Percentiles rank a stretch among this genome's conserved stretches.
These are phyloP conservation scores for Glyptemys insculpta DNA, from an alignment of 2,797 vertebrate genomes.

Conservation along the genomic window DNA sequence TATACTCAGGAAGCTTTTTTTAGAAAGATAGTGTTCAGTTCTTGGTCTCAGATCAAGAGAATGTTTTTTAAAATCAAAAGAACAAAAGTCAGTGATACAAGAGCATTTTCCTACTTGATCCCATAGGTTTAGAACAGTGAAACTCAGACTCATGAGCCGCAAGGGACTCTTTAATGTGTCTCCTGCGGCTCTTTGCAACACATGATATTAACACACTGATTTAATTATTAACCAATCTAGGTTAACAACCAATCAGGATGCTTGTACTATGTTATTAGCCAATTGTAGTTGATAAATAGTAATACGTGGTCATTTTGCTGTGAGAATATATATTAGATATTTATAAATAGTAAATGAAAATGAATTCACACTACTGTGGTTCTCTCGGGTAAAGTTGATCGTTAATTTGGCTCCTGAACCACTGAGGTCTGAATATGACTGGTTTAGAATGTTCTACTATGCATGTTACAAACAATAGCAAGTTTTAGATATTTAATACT, in stretches of 20 bases:
- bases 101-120: background rate
- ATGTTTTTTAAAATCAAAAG: background rate
- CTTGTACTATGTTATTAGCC: background rate
- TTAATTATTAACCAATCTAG: background rate
- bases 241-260: background rate
- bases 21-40: background rate
- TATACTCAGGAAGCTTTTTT: background rate
- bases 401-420: background rate
- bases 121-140: background rate
- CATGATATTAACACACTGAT: background rate
- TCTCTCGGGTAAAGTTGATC: background rate
- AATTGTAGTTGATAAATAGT: background rate
- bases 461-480: background rate
- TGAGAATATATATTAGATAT: background rate
- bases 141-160: background rate
- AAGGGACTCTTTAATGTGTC: background rate
- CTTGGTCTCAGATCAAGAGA: background rate
- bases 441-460: background rate
- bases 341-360: too few species aligned
- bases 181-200: background rate
- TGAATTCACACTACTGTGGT: too few species aligned
- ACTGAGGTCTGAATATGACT: background rate
- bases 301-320: background rate
- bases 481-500: background rate
- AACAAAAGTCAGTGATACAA: background rate